Conservation (phyloP, 2,888 invertebrate species). For the Watsonalla binaria region DNA sequence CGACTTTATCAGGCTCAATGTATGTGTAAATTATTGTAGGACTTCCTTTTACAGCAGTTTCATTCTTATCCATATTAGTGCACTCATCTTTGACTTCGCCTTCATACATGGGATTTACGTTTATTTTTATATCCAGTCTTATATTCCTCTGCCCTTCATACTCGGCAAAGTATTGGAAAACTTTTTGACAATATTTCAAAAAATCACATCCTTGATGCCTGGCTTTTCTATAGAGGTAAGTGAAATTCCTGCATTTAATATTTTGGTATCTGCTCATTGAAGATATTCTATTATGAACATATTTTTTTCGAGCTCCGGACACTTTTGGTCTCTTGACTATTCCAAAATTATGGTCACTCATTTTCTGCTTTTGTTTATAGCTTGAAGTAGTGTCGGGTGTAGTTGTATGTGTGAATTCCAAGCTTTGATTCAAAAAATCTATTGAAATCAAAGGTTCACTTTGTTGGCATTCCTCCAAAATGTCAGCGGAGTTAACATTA, state of each 20-base stretch:
- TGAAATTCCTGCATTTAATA: slow-evolving; percentile 29
- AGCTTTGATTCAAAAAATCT: slow-evolving; percentile 20
- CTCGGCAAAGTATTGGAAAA: slow-evolving; percentile 42
- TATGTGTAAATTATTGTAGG: slow-evolving; percentile 6
- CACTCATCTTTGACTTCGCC: slow-evolving; percentile 15
- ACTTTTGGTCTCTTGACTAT: slow-evolving; percentile 12
- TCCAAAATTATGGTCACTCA: slow-evolving; percentile 5
- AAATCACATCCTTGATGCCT: slow-evolving; percentile 20
- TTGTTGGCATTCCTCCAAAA: slow-evolving; percentile 12
- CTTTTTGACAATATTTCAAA: slow-evolving; percentile 33
- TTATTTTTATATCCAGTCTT: slow-evolving; percentile 50
- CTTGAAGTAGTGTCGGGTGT: slow-evolving; percentile 6
- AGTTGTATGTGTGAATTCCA: slow-evolving; percentile 8
- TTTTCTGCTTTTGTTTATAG: slow-evolving; percentile 4
- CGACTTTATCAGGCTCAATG: neutral
- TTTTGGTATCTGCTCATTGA: slow-evolving; percentile 11
- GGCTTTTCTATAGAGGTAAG: slow-evolving; percentile 28
- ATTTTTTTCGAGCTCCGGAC: slow-evolving; percentile 1
- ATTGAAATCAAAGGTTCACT: slow-evolving; percentile 20
- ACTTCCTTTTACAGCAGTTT: slow-evolving; percentile 6
- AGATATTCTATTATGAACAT: neutral
- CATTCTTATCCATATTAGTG: slow-evolving; percentile 9
- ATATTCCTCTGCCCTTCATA: slow-evolving; percentile 36
- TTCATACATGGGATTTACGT: slow-evolving; percentile 33
- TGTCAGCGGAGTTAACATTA: slow-evolving; percentile 3